Conservation (phyloP, 2,113 vertebrate genomes). For the Anarhynchus alexandrinus region DNA sequence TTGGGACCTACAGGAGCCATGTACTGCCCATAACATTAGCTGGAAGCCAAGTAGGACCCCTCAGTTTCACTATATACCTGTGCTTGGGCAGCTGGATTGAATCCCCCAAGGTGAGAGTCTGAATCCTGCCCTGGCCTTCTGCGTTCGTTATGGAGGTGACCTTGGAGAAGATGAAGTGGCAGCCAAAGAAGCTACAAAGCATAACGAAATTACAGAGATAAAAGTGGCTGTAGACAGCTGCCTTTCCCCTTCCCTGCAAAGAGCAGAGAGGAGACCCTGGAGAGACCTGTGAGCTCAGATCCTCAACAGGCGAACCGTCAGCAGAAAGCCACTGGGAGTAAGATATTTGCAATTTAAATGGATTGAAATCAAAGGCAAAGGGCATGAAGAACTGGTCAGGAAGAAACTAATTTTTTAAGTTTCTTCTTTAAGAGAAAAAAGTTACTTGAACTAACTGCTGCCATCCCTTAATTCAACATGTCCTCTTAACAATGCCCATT, state of each 20-base stretch:
- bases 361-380: not conserved
- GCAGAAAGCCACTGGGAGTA: not conserved
- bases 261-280: not conserved
- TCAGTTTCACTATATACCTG: not conserved
- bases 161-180: not conserved
- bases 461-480: not conserved
- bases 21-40: not conserved
- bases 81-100: not conserved
- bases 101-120: not conserved
- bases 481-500: not conserved
- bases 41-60: not conserved
- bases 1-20: not conserved
- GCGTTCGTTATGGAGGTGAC: not conserved
- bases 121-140: not conserved
- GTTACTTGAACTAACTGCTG: not conserved
- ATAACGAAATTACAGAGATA: slow-evolving; percentile 15
- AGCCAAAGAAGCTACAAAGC: not conserved
- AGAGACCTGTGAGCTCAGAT: not conserved
- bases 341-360: slow-evolving; percentile 17
- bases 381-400: not conserved
- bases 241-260: not conserved
- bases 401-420: not conserved
- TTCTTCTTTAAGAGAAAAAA: not conserved
- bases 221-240: not conserved
- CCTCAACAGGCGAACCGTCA: not conserved